phyloP scores from a whole-genome alignment of 2,113 vertebrate genomes.

The Pluvianellus socialis region DNA sequence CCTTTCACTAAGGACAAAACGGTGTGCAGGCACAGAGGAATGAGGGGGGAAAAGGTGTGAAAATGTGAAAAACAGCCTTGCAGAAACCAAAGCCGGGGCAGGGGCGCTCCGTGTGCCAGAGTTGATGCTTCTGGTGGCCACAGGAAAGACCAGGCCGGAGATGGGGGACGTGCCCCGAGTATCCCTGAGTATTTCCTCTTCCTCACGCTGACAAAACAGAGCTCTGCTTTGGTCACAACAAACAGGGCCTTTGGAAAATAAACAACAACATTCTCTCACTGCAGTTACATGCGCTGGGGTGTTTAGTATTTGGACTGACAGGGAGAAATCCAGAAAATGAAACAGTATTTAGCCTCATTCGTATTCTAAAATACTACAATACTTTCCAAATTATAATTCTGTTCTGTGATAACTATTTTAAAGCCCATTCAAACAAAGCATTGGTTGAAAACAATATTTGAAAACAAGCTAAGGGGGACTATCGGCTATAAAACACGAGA shows the following conservation, averaged over 20 bases:
- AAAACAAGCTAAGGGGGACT: not conserved
- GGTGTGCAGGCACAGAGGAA: not conserved
- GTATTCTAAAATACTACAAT: not conserved
- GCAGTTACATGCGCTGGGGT: not conserved
- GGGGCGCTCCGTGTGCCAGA: not conserved
- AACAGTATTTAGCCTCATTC: not conserved
- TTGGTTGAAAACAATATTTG: not conserved
- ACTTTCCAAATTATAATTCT: not conserved
- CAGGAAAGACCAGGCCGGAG: not conserved
- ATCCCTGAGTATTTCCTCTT: not conserved
- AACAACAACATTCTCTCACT: not conserved
- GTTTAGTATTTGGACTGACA: not conserved
- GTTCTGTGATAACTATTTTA: not conserved
- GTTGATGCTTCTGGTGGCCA: not conserved
- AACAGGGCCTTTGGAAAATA: not conserved
- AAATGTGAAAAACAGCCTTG: not conserved
- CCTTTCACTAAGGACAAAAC: not conserved
- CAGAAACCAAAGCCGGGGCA: rapidly evolving
- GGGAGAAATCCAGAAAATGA: not conserved
- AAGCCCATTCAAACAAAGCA: not conserved
- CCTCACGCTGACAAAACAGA: not conserved
- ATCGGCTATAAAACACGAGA: not conserved
- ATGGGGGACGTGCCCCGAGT: not conserved
- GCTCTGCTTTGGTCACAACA: not conserved
- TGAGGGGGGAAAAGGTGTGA: not conserved